Evolutionary conservation across 1,140 invertebrate species (phyloP), one percentile per base, ranked within the genome.

Genomic region (Euura saliciscinereae): DNA sequence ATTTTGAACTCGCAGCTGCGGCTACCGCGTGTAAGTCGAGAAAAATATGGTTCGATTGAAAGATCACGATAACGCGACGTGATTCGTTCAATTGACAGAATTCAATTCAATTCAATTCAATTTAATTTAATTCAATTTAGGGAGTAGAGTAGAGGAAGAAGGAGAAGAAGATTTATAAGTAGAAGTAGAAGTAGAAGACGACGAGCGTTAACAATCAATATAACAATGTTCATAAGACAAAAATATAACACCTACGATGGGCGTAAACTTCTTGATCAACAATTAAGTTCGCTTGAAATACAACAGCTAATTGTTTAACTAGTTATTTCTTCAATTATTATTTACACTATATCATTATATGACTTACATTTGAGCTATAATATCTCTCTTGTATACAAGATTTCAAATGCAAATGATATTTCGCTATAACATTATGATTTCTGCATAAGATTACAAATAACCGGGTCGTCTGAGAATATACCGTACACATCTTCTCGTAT

Each of bases 121-220:
- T 28, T 28, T 28, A 28, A 28, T 28, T 28, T 28, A 28, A 28
- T 28, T 28, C 1, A 28, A 28, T 28, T 28, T 28, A 28, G 28
- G 28, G 28, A 28, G 28, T 28, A 28, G 28, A 28, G 4, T 59
- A 59, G 13, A 59, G 5, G 51, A 11, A 67, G 43, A 67, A 67
- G 43, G 2, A 67, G 66, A 3, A 42, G 3, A n/a, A 59, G 51
- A 5, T 11, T 3, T 3, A 59, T 8, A 59, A 11, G 51, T n/a
- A n/a, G 51, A 59, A 59, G 78, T 80, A 83, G 85, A 83, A 83
- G 79, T 79, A 84, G 84, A 84, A 83, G 82, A 84, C 82, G 78
- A 83, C 80, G 80, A 84, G 78, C 78, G 79, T 84, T 83, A 86
- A 85, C 85, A 85, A 82, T 81, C 73, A 77, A 78, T 85, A 86